Percentiles rank a stretch among this genome's conserved stretches.
These are phyloP conservation scores for Julus scandinavius DNA, from an alignment of 2,888 invertebrate species.

Conservation along the genomic window DNA sequence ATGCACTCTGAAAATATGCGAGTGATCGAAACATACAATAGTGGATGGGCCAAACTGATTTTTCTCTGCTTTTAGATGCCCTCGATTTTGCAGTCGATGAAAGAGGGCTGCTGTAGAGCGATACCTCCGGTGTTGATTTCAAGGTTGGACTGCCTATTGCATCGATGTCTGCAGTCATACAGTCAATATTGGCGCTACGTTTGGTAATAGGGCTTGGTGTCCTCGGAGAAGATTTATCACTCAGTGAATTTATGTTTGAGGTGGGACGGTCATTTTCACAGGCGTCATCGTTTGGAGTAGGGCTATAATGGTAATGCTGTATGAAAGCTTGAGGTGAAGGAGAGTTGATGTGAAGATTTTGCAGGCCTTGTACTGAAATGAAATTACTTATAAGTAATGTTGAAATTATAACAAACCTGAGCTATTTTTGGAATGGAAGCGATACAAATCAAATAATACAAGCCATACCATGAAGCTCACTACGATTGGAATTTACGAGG, in stretches of 20 bases:
- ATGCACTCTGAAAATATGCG: not conserved
- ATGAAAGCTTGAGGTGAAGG: not conserved
- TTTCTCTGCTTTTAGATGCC: not conserved
- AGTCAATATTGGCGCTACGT: not conserved
- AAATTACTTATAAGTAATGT: not conserved
- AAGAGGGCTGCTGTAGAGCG: not conserved
- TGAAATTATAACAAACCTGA: not conserved
- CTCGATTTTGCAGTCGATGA: not conserved
- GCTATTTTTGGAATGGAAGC: no score
- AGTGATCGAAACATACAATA: not conserved
- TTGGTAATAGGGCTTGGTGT: not conserved
- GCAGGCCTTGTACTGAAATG: not conserved
- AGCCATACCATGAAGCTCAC: not conserved
- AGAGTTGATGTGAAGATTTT: not conserved
- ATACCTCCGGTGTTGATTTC: not conserved
- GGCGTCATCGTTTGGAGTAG: not conserved
- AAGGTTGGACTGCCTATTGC: not conserved
- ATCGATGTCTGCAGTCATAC: not conserved
- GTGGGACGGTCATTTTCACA: not conserved
- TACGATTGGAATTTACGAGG: not conserved
- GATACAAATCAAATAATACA: no score
- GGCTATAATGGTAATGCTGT: conserved; percentile 33
- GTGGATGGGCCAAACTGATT: not conserved
- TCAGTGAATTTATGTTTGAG: not conserved
- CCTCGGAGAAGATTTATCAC: not conserved